Conservation (phyloP, 2,113 vertebrate genomes). For the Melospiza georgiana region DNA sequence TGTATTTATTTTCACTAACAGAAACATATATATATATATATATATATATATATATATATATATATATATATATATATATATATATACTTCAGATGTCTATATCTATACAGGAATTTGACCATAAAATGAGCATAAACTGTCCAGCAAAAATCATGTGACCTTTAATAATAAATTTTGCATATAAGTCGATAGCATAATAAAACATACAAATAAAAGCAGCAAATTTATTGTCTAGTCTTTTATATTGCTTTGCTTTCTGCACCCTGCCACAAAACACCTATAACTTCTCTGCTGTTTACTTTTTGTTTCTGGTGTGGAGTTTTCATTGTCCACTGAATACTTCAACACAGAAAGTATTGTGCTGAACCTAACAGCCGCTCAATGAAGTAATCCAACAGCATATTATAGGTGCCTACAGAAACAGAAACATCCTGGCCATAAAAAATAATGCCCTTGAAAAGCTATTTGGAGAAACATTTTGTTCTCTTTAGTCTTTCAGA, state of each 20-base stretch:
- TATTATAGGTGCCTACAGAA: conserved; percentile 49
- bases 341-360: not conserved
- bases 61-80: not conserved
- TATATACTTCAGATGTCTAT: not conserved
- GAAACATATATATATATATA: not conserved
- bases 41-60: not conserved
- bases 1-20: not conserved
- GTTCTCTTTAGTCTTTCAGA: conserved; percentile 46
- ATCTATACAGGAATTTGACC: not conserved
- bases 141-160: not conserved
- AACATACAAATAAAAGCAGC: not conserved
- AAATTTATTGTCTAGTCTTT: not conserved
- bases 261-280: not conserved
- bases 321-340: conserved; percentile 14
- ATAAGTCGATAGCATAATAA: not conserved
- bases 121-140: not conserved
- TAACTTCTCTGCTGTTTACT: not conserved
- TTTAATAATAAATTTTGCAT: not conserved
- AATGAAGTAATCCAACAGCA: conserved; percentile 27
- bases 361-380: not conserved
- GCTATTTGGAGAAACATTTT: conserved; percentile 54
- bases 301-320: not conserved
- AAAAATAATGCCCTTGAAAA: conserved; percentile 60
- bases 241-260: not conserved
- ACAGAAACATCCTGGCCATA: conserved; percentile 56